Conservation (phyloP, 35 echinoderm and acorn worm genomes). For the Heliocidaris tuberculata region DNA sequence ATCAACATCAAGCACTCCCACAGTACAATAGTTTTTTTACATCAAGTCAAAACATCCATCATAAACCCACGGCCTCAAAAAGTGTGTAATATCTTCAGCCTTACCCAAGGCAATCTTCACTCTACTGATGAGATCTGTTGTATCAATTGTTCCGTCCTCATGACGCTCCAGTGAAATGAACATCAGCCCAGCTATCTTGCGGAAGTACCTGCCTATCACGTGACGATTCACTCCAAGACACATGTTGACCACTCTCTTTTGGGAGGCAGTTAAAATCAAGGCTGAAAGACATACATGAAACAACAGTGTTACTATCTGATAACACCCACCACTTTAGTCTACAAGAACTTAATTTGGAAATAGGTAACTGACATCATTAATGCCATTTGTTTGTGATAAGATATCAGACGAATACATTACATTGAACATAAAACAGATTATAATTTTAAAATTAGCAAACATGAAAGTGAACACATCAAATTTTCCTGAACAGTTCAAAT, state of each 20-base stretch:
- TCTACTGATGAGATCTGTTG: neutral
- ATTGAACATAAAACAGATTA: neutral
- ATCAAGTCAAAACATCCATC: too few relatives aligned
- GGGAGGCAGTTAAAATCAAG: neutral
- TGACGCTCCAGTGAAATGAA: neutral
- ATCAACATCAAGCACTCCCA: too few relatives aligned
- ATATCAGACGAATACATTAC: neutral
- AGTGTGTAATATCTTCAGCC: neutral
- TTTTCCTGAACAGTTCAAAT: too few relatives aligned
- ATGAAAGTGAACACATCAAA: too few relatives aligned
- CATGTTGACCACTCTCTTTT: slow-evolving; percentile 14
- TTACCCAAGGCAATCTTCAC: slow-evolving; percentile 17
- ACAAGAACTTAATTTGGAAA: too few relatives aligned
- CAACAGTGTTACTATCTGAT: neutral
- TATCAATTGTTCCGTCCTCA: neutral
- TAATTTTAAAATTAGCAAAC: too few relatives aligned
- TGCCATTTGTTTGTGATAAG: neutral
- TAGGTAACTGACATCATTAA: too few relatives aligned
- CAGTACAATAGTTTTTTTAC: too few relatives aligned
- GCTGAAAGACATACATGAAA: neutral
- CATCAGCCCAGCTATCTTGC: neutral
- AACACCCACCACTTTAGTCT: too few relatives aligned
- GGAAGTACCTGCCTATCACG: neutral
- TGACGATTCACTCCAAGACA: neutral
- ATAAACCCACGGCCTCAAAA: too few relatives aligned